Conservation (phyloP, 2,113 vertebrate species). For the Bathybates hornii region DNA sequence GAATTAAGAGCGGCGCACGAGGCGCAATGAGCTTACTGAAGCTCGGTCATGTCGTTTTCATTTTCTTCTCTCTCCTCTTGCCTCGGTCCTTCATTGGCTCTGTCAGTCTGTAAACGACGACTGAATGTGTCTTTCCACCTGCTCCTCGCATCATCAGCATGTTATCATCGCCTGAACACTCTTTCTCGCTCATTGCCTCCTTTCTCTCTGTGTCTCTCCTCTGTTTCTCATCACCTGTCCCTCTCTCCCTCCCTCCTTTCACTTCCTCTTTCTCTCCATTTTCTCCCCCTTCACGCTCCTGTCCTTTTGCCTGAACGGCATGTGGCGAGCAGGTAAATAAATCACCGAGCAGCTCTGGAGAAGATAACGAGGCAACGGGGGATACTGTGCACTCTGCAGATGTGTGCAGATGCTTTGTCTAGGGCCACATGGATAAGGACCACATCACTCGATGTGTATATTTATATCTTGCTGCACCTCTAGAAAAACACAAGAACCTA, state of each 20-base stretch:
- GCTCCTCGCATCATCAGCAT: constrained; percentile 35
- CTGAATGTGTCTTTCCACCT: constrained; percentile 45
- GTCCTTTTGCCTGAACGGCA: constrained; percentile 49
- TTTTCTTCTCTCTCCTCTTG: constrained; percentile 18
- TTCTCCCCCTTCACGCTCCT: constrained; percentile 20
- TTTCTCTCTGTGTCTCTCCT: constrained; percentile 7
- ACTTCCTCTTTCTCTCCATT: neutral
- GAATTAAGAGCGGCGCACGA: neutral
- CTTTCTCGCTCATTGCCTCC: constrained; percentile 12
- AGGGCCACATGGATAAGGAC: constrained; percentile 49
- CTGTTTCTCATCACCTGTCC: constrained; percentile 37
- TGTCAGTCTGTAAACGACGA: constrained; percentile 40
- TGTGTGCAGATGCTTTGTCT: constrained; percentile 65
- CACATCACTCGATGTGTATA: neutral
- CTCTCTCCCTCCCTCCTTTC: neutral
- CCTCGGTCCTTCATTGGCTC: constrained; percentile 13
- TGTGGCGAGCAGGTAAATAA: constrained; percentile 69
- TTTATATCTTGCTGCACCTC: neutral
- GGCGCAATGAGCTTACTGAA: neutral
- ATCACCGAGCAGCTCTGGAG: constrained; percentile 69
- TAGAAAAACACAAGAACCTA: constrained; percentile 44
- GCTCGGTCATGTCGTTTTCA: constrained; percentile 27
- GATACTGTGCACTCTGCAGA: constrained; percentile 55
- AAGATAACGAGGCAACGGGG: constrained; percentile 72
- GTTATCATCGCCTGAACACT: constrained; percentile 43